These are phyloP conservation scores for Aldabrachelys gigantea DNA, from an alignment of 2,113 vertebrate genomes.

Conservation along the genomic window DNA sequence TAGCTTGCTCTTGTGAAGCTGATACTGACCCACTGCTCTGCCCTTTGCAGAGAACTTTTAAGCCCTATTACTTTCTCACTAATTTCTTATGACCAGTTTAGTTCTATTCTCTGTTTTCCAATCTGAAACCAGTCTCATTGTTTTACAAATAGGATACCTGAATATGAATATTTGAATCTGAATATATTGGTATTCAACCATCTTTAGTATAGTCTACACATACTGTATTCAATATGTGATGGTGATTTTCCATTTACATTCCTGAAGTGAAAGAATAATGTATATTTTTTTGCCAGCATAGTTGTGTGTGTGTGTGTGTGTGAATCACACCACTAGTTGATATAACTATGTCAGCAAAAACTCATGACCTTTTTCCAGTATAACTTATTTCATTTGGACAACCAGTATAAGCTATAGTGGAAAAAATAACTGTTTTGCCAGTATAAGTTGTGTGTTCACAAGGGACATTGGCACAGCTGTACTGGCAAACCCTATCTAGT, in stretches of 20 bases:
- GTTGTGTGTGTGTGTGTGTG: not conserved
- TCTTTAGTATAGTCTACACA: not conserved
- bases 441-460: not conserved
- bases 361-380: not conserved
- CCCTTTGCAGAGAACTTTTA: not conserved
- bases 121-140: fast-evolving
- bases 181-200: not conserved
- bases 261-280: not conserved
- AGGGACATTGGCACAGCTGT: not conserved
- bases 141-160: not conserved
- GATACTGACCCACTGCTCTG: not conserved
- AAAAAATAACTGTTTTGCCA: not conserved
- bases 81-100: not conserved
- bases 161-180: not conserved
- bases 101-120: not conserved
- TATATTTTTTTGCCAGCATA: not conserved
- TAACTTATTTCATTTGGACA: not conserved
- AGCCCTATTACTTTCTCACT: fast-evolving
- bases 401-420: fast-evolving
- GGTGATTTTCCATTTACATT: not conserved
- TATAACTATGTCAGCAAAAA: not conserved
- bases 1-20: not conserved
- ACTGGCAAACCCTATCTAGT: not conserved
- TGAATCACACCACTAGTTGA: not conserved
- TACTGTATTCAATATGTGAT: not conserved